Base-by-base conservation (phyloP, 2,888 invertebrate genomes). In the Acleris holmiana region DNA sequence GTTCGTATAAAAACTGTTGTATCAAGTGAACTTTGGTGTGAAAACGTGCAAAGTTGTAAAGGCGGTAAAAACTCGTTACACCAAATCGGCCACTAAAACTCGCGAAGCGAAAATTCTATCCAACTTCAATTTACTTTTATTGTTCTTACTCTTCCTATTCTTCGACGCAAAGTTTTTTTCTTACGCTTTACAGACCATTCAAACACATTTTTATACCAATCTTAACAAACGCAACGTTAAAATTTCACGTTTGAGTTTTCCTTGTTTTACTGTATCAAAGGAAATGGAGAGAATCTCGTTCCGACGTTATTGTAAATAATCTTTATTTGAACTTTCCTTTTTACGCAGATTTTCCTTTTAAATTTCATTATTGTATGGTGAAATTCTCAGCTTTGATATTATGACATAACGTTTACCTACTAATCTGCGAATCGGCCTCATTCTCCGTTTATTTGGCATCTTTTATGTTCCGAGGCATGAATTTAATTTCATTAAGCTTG, bases 111-210 rank as follows among this genome's bases (percentile, higher is more conserved):
- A 89, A 90, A 90, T 91, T 91, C 89, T 90, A 91, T 91, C 88
- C 85, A 84, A 88, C 83, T 91, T 91, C 90, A 90, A 91, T 91
- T 91, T 90, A 89, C 89, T 90, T 91, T 91, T 90, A 90, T 89
- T 91, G 90, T 90, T 88, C 83, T 84, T 87, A 82, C 83, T 84
- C 83, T 84, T 88, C 85, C 83, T 84, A 85, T 87, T 79, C 83
- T 83, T 74, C 76, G 79, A 76, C 76, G 78, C 74, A 73, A 84
- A 88, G 73, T 75, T 83, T 84, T 83, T 85, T 84, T 79, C 76
- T 77, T 82, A 71, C 81, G 74, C 77, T 78, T 83, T 80, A 83
- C 79, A 82, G 79, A 77, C 80, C 78, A 78, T 84, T 82, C 82
- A 82, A 87, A 84, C 84, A 84, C 82, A 84, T 85, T 89, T 85